Evolutionary conservation across 2,888 invertebrate genomes (phyloP), one percentile per base, ranked within the genome.

Genomic region (Lasioglossum zephyrum): DNA sequence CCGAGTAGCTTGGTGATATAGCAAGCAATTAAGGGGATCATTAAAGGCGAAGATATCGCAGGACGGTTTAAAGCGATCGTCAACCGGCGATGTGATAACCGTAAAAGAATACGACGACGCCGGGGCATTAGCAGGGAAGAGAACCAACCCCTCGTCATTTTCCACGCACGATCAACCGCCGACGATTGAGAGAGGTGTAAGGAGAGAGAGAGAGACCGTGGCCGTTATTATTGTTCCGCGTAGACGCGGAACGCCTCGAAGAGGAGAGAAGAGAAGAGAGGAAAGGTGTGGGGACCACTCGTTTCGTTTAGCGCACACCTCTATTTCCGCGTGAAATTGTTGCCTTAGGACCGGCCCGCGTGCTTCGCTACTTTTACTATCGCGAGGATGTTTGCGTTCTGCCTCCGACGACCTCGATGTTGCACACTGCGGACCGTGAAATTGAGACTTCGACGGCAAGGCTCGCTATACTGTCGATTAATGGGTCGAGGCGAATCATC

Each of bases 21-120:
- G 80, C 79, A 57, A 74, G 77, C 87, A 89, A 90, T 89, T 89
- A 89, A 89, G 87, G 75, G 88, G 85, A 79, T 87, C 89, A 79
- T 89, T 89, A 89, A 89, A 88, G 63, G 85, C 79, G 87, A 84
- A 86, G 87, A 81, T 88, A 88, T 70, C 83, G 82, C 73, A 87
- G 63, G 73, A 82, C 82, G 88, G 66, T 85, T 77, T 84, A 83
- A 85, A 85, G 82, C 85, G 89, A 89, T 89, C 88, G 89, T 87
- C 88, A 89, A 87, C 79, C 73, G 77, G 82, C 85, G 75, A 81
- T 79, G 90, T 82, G 89, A 90, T 90, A 90, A 89, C 81, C 90
- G 86, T 90, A 89, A 90, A 90, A 89, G 88, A 89, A 88, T 89
- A 90, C 89, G 89, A 87, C 82, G 80, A 78, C 72, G 39, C n/a